Evolutionary conservation across 2,888 invertebrate species (phyloP).

Genomic region (Ashinkailepas kermadecensis): DNA sequence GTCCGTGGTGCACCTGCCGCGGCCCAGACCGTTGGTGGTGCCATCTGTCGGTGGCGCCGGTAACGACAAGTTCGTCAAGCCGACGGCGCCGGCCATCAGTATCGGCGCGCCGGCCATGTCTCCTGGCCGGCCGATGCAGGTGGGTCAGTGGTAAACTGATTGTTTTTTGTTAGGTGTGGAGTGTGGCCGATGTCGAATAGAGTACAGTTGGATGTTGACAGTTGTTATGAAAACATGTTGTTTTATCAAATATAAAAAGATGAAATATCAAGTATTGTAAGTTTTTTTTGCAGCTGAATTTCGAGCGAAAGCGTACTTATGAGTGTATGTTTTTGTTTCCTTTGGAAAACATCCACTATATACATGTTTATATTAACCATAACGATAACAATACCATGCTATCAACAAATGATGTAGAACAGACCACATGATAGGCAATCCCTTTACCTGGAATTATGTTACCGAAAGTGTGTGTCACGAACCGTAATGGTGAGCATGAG

Average conservation of each 20-base stretch:
- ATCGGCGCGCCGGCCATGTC: slow-evolving; percentile 30
- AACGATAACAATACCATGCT: too few species aligned
- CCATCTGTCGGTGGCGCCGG: slow-evolving; percentile 41
- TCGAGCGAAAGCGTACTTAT: too few species aligned
- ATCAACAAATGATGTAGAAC: too few species aligned
- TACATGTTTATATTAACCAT: too few species aligned
- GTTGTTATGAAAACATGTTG: not conserved
- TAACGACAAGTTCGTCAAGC: slow-evolving; percentile 77
- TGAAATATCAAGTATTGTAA: not conserved
- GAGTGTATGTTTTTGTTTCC: too few species aligned
- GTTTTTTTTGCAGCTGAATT: not conserved
- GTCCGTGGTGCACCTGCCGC: slow-evolving; percentile 41
- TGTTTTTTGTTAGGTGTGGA: not conserved
- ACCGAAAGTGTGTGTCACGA: too few species aligned
- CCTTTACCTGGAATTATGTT: too few species aligned
- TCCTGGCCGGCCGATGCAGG: slow-evolving; percentile 11
- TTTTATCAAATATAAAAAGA: not conserved
- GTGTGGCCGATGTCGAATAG: not conserved
- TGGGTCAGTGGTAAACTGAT: not conserved
- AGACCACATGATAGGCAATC: too few species aligned
- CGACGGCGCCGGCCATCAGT: slow-evolving; percentile 59
- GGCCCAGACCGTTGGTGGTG: slow-evolving; percentile 36
- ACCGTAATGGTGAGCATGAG: too few species aligned
- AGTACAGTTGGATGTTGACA: not conserved
- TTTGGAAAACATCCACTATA: too few species aligned